Conservation (phyloP, 2,888 invertebrate genomes). For the Mythimna ferrago region DNA sequence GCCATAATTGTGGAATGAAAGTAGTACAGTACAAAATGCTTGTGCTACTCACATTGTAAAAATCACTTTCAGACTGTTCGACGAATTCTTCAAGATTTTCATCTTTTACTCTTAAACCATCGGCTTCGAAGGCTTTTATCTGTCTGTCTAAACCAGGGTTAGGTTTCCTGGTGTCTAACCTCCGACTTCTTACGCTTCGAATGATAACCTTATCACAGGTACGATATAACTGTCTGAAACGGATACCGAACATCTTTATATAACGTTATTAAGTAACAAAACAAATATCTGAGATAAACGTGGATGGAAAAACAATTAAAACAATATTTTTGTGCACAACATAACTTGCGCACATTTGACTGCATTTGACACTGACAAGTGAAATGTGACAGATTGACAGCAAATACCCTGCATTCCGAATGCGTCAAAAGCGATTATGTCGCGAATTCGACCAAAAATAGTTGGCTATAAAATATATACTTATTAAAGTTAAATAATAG, state of each 20-base stretch:
- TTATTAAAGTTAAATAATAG: too few species aligned
- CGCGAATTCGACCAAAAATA: too few species aligned
- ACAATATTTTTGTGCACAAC: not conserved
- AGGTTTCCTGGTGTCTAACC: constrained; percentile 64
- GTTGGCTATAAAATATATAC: too few species aligned
- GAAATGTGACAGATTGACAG: not conserved
- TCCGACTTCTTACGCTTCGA: constrained; percentile 77
- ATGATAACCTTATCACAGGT: constrained; percentile 78
- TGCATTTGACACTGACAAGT: not conserved
- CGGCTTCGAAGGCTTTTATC: constrained; percentile 76
- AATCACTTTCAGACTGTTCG: constrained; percentile 84
- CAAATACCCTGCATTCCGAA: not conserved
- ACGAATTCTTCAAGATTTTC: constrained; percentile 82
- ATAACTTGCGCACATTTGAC: not conserved
- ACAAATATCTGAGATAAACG: not conserved
- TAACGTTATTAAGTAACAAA: not conserved
- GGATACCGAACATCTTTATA: constrained; percentile 75
- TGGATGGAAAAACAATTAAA: not conserved
- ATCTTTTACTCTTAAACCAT: constrained; percentile 75
- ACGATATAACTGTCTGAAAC: constrained; percentile 74
- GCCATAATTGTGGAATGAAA: too few species aligned
- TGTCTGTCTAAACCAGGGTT: constrained; percentile 84
- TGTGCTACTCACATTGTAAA: constrained; percentile 76
- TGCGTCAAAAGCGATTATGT: too few species aligned
- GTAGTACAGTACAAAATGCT: too few species aligned